Evolutionary conservation across 2,797 vertebrate species (phyloP), one percentile per base, ranked within the genome.

Genomic region (Cygnus olor): DNA sequence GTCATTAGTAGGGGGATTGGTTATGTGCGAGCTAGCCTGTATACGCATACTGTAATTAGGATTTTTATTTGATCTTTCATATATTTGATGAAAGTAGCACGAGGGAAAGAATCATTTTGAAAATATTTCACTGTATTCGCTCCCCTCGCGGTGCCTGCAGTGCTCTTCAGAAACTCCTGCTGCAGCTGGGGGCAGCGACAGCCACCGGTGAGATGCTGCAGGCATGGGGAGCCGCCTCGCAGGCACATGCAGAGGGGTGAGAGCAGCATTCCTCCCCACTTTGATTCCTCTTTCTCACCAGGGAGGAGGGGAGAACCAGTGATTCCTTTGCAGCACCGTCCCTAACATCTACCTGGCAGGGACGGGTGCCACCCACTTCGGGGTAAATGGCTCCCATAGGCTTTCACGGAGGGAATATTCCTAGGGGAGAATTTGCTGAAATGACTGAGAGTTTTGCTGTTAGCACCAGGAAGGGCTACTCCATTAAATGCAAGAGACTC

Each of bases 11-110:
- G 12, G 58, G 72, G 84, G 90, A 79, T 83, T 92, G 71, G 86
- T 88, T 83, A 49, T 51, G 66, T 91, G 87, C 61, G 82, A 91
- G 89, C 69, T 84, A 24, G 85, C 79, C 5, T 87, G 78, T 91
- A 65, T 22, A 87, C 69, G 51, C 16, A 3, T 16, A 8, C 83
- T 58, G 49, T 88, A 89, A 94, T 94, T 82, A 94, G 71, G 40
- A 14, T 0, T 1, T 71, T 85, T 89, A 63, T 95, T 93, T 95
- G 90, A 88, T 94, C 94, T 95, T 70, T 61, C 51, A 19, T 61
- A 4, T 76, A 64, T 78, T 85, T 90, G 73, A 73, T 81, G 82
- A 63, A 89, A 88, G 54, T 28, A 40, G 8, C 2, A 40, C 38
- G 57, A 94, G 65, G 76, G 65, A 63, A 58, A 79, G 65, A 81